Evolutionary conservation across 53 echinoderm and acorn worm genomes (phyloP).

Genomic region (Actinopyga echinites): DNA sequence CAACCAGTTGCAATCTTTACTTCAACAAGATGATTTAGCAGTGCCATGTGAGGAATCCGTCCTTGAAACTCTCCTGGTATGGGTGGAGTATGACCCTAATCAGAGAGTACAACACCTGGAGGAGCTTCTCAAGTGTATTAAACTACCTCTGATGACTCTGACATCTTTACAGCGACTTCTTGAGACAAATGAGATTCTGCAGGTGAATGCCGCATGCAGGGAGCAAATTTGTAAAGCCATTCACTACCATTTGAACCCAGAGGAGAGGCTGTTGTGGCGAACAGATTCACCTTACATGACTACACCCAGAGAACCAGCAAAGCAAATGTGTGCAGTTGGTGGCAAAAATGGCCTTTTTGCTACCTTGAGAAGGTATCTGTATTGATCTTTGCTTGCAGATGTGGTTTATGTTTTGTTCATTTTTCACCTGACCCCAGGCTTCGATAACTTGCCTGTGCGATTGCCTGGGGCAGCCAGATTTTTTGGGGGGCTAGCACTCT

Average conservation of each 20-base stretch:
- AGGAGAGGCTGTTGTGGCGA: slow-evolving; percentile 67
- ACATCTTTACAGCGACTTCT: slow-evolving; percentile 52
- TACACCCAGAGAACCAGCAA: slow-evolving; percentile 59
- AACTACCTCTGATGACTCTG: slow-evolving; percentile 72
- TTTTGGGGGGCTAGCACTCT: too few relatives aligned
- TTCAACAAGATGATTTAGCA: slow-evolving; percentile 69
- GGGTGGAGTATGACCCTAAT: slow-evolving; percentile 79
- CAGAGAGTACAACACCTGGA: slow-evolving; percentile 61
- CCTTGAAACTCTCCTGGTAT: slow-evolving; percentile 67
- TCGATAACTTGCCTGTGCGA: too few relatives aligned
- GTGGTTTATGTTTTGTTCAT: background rate
- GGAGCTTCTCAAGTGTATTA: slow-evolving; percentile 72
- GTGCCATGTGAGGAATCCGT: slow-evolving; percentile 77
- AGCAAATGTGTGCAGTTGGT: slow-evolving; percentile 84
- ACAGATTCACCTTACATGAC: slow-evolving; percentile 53
- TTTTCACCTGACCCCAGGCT: too few relatives aligned
- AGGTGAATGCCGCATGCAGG: slow-evolving; percentile 69
- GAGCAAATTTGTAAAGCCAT: slow-evolving; percentile 69
- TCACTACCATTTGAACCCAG: slow-evolving; percentile 77
- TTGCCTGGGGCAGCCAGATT: too few relatives aligned
- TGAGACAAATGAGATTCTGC: slow-evolving; percentile 33
- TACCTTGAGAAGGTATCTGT: slow-evolving; percentile 77
- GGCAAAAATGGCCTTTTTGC: slow-evolving; percentile 98
- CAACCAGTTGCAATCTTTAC: slow-evolving; percentile 63
- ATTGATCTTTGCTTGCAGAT: background rate